Base-by-base conservation (phyloP, 2,797 vertebrate species). In the Chelon auratus region DNA sequence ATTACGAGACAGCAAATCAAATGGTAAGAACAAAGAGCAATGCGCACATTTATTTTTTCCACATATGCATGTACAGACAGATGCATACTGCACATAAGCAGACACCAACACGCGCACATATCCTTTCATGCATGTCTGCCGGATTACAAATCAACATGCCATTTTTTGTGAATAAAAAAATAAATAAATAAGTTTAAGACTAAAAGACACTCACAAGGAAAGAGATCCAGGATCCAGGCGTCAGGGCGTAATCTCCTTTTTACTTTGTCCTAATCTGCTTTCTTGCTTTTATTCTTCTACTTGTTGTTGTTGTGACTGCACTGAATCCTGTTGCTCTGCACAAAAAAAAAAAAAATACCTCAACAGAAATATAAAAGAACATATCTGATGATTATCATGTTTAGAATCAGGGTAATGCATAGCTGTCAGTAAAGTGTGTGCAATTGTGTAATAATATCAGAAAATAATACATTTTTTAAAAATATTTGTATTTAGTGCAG, bases 261-360 rank as follows among this genome's bases (percentile, higher is more conserved):
- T 37, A n/a, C 40, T 70, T 62, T 60, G 40, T 51, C 37, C 40
- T 42, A 5, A 42, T 42, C 40, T 42, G 40, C 24, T n/a, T 24
- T 12, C 0, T 12, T 37, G 17, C 20, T 20, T 7, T 52, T 26
- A 0, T 56, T 42, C 12, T 48, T 67, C 17, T 0, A 0, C 7
- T 33, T 53, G 17, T 63, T 26, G 14, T 67, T 47, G 33, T 40
- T 37, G 40, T 42, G 10, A 63, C 63, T 57, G n/a, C 18, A 51
- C 22, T 45, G 0, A 54, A 55, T 40, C 7, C 0, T 45, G 20
- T 17, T 62, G n/a, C 14, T 2, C 17, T 70, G 8, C 0, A 15
- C 40, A 15, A 42, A 12, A 42, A 15, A 42, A 12, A 42, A 15
- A 42, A 12, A 42, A 14, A 15, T 5, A 42, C 13, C 40, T 42